Evolutionary conservation across 2,888 invertebrate genomes (phyloP).

Genomic region (Yponomeuta sedellus): DNA sequence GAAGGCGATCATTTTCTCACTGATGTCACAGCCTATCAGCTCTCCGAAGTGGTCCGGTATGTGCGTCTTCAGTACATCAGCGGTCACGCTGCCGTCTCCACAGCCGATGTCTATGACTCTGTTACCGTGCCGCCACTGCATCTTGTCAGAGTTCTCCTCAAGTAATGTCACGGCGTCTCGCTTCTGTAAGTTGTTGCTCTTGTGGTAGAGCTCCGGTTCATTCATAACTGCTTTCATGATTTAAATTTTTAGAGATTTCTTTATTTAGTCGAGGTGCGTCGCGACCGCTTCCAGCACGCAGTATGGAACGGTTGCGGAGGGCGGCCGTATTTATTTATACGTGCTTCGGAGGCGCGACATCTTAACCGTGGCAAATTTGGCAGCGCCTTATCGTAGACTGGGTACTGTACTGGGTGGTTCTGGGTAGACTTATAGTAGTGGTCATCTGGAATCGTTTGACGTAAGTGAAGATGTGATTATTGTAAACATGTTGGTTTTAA

Average conservation of each 20-base stretch:
- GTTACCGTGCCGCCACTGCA: slow-evolving; percentile 74
- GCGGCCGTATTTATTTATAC: slow-evolving; percentile 60
- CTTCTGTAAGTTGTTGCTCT: slow-evolving; percentile 81
- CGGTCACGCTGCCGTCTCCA: slow-evolving; percentile 83
- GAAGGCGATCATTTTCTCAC: slow-evolving; percentile 81
- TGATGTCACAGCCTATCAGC: slow-evolving; percentile 82
- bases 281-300: slow-evolving; percentile 47
- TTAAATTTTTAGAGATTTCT: slow-evolving; percentile 19
- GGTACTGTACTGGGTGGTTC: too few relatives aligned
- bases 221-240: slow-evolving; percentile 63
- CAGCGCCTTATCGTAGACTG: not conserved
- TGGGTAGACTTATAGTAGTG: too few relatives aligned
- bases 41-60: slow-evolving; percentile 72
- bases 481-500: not conserved
- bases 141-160: slow-evolving; percentile 76
- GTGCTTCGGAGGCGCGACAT: slow-evolving; percentile 17
- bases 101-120: slow-evolving; percentile 82
- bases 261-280: slow-evolving; percentile 24
- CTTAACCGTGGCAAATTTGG: slow-evolving; percentile 5
- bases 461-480: not conserved
- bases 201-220: slow-evolving; percentile 81
- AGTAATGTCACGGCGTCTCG: slow-evolving; percentile 72
- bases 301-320: slow-evolving; percentile 40
- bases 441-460: not conserved
- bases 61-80: slow-evolving; percentile 78